Evolutionary conservation across 2,888 invertebrate species (phyloP).

Genomic region (Diplazon laetatorius): DNA sequence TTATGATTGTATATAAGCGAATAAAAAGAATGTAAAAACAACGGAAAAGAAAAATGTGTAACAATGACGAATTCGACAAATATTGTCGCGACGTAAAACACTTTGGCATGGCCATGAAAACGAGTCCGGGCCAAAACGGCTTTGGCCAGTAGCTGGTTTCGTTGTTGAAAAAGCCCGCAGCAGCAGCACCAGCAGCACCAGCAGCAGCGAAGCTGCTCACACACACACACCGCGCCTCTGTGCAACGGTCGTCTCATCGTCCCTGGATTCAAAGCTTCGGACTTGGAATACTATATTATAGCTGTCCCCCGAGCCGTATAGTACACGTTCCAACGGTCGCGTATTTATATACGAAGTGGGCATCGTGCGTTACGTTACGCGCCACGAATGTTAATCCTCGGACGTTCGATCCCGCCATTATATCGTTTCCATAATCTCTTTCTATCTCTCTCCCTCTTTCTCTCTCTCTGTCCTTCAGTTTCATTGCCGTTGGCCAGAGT

Average conservation of each 20-base stretch:
- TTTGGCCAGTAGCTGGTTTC: slow-evolving; percentile 58
- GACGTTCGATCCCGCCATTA: slow-evolving; percentile 63
- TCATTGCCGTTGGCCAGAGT: slow-evolving; percentile 5
- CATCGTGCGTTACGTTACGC: slow-evolving; percentile 68
- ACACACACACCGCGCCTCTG: slow-evolving; percentile 54
- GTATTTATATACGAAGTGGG: slow-evolving; percentile 32
- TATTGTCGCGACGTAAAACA: slow-evolving; percentile 16
- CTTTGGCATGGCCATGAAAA: slow-evolving; percentile 56
- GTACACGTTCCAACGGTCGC: neutral
- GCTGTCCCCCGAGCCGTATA: slow-evolving; percentile 11
- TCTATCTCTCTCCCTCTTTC: too few relatives aligned
- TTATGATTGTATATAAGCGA: too few relatives aligned
- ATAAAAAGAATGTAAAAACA: too few relatives aligned
- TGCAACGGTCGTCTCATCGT: slow-evolving; percentile 58
- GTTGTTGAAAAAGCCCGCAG: slow-evolving; percentile 32
- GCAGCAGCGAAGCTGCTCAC: too few relatives aligned
- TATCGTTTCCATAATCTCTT: too few relatives aligned
- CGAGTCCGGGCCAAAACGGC: slow-evolving; percentile 30
- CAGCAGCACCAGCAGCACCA: too few relatives aligned
- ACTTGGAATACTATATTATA: slow-evolving; percentile 59
- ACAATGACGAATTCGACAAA: too few relatives aligned
- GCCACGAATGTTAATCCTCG: slow-evolving; percentile 72
- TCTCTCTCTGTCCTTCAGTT: slow-evolving; percentile 20
- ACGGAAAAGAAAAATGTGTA: too few relatives aligned
- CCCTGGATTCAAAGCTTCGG: slow-evolving; percentile 61